Base-by-base conservation (phyloP, 2,888 invertebrate genomes). In the Eutolmus rufibarbis region DNA sequence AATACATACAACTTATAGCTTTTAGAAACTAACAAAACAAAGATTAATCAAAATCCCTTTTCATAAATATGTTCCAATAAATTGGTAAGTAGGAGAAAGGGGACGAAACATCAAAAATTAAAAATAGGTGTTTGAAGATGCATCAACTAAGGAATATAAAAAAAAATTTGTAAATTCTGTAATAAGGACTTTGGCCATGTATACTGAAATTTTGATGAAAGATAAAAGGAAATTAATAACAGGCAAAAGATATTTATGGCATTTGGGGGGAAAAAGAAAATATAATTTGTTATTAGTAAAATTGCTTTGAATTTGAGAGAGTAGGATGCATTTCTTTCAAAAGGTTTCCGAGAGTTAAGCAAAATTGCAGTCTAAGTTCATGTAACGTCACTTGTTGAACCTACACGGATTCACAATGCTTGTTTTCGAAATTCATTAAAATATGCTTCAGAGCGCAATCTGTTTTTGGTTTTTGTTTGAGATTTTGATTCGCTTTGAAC, bases 371-470 rank as follows among this genome's bases (percentile, higher is more conserved):
- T 12, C 23, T 57, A 57, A 57, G 57, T 82, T 82, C 19, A 19
- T 40, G 40, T 57, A 37, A 31, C 46, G 37, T 57, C 82, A 82
- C 82, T 82, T 82, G 82, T 82, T 82, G 82, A 82, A 57, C 37
- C 37, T 56, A 34, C 82, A 82, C 57, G 82, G 56, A 56, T 57
- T 66, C 82, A 79, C 79, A 46, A 37, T 19, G 28, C 51, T 46
- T 37, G 7, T 79, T 79, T 79, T 79, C 79, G 31, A 79, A 79
- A 79, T 79, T 57, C 8, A 76, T 76, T 76, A 34, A n/a, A 8
- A 7, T 74, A n/a, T 28, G 37, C 37, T 51, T 79, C 51, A 51
- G 43, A n/a, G 14, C 37, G 76, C 8, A 14, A n/a, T 76, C 34
- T 34, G 76, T 7, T 76, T 57, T 57, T 23, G 23, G 57, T 23